Evolutionary conservation across 2,797 vertebrate genomes (phyloP), one percentile per base, ranked within the genome.

Genomic region (Cephalopachus bancanus): DNA sequence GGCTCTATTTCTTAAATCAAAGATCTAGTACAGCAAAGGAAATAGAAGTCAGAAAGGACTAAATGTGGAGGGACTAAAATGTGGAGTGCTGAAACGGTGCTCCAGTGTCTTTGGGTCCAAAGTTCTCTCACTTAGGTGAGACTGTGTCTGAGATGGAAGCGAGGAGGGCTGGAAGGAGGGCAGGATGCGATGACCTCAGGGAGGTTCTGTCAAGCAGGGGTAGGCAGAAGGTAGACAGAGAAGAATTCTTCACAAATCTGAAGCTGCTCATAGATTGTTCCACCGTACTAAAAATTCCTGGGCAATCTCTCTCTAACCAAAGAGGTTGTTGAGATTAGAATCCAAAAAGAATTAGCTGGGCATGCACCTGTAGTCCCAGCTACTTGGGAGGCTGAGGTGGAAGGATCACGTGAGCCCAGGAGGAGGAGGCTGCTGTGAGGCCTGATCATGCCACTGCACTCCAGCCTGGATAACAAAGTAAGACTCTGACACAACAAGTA

Each of bases 281-380:
- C 9, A 6, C 33, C 26, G 17, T 22, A 20, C 51, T 49, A 69
- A 94, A 65, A 74, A 86, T 86, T 60, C 55, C 78, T 76, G 24
- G 74, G 75, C 30, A 33, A 17, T 15, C 26, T 69, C 74, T 79
- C 59, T 89, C 10, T 91, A 75, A 62, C n/a, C 78, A 60, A 28
- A 74, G 78, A 95, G 44, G 55, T 53, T 62, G 33, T 59, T 76
- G 76, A 92, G 12, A 57, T 81, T 79, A 83, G 93, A 64, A 95
- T 74, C 51, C 37, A 83, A 78, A 76, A 78, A 62, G 83, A 44
- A 44, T 44, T 44, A 44, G 44, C 44, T 44, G 44, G 6, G 44
- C 44, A 44, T 44, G 44, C 44, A 7, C 44, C 44, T 44, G 44
- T 44, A 44, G 44, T 44, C 44, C 44, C 44, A 44, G 44, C 44